Evolutionary conservation across 2,113 vertebrate species (phyloP).

Genomic region (Sebastes schlegelii): DNA sequence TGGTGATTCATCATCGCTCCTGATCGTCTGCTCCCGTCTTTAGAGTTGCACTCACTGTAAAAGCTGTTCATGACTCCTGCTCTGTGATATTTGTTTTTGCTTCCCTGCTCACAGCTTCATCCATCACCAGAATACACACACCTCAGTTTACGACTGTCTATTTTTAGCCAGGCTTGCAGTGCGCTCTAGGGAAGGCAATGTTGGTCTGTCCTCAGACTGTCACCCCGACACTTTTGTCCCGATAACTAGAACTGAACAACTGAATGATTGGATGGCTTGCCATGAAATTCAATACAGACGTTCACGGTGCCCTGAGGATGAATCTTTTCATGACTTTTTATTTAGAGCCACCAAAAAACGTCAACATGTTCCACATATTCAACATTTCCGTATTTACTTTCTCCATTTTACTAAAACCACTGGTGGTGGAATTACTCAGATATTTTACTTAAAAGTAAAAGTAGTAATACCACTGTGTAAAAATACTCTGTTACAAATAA

Average conservation of each 20-base stretch:
- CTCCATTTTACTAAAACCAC: no score
- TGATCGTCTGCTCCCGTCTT: slow-evolving; percentile 49
- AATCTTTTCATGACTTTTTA: neutral
- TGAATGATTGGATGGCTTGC: neutral
- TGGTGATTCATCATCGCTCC: slow-evolving; percentile 69
- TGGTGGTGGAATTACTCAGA: no score
- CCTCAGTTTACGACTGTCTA: slow-evolving; percentile 24
- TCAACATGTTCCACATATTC: neutral
- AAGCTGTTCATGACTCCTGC: slow-evolving; percentile 25
- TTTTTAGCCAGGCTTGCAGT: slow-evolving; percentile 27
- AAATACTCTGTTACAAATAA: no score
- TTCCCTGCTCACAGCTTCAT: slow-evolving; percentile 30
- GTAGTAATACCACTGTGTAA: no score
- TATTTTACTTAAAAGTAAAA: no score
- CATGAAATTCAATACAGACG: neutral
- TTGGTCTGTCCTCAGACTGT: neutral
- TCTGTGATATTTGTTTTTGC: slow-evolving; percentile 58
- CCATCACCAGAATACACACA: slow-evolving; percentile 53
- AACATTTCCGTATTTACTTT: neutral
- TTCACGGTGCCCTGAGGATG: neutral
- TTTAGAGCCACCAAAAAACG: neutral
- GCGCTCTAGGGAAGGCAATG: neutral
- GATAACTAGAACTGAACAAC: neutral
- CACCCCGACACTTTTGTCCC: neutral
- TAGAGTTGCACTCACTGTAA: slow-evolving; percentile 24